Conservation (phyloP, 2,888 invertebrate species). For the Spatulosminthurus flaviceps region DNA sequence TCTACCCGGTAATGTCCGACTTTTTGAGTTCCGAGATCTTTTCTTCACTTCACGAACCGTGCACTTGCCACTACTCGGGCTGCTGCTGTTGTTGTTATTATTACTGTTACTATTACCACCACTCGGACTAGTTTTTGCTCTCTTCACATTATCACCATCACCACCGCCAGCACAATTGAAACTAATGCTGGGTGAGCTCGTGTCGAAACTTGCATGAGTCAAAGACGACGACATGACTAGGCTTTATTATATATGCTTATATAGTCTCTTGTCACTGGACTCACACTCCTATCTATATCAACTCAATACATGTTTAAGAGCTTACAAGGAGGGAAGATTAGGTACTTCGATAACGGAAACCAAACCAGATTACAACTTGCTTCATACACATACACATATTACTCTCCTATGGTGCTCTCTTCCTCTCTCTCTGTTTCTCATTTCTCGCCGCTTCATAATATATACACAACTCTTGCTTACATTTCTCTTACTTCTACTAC, state of each 20-base stretch:
- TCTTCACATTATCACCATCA: slow-evolving; percentile 11
- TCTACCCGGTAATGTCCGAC: slow-evolving; percentile 62
- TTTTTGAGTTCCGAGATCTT: slow-evolving; percentile 58
- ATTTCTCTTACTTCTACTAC: too few species aligned
- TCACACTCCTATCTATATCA: background rate
- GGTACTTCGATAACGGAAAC: slow-evolving; percentile 9
- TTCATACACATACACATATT: too few species aligned
- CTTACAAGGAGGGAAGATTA: slow-evolving; percentile 27
- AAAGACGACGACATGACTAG: slow-evolving; percentile 31
- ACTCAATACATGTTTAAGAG: background rate
- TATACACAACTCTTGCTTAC: too few species aligned
- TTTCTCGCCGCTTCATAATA: too few species aligned
- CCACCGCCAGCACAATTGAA: slow-evolving; percentile 44
- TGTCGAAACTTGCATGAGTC: slow-evolving; percentile 24
- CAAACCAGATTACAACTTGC: background rate
- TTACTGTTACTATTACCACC: background rate
- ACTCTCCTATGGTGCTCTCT: background rate
- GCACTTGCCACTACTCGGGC: slow-evolving; percentile 50
- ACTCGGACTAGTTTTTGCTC: slow-evolving; percentile 24
- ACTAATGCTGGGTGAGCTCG: slow-evolving; percentile 27
- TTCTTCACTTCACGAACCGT: slow-evolving; percentile 63
- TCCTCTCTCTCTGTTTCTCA: background rate
- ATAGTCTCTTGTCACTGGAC: background rate
- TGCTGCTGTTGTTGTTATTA: background rate
- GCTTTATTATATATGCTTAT: slow-evolving; percentile 8